Conservation (phyloP, 2,797 vertebrate species). For the Pangasius mekongensis region DNA sequence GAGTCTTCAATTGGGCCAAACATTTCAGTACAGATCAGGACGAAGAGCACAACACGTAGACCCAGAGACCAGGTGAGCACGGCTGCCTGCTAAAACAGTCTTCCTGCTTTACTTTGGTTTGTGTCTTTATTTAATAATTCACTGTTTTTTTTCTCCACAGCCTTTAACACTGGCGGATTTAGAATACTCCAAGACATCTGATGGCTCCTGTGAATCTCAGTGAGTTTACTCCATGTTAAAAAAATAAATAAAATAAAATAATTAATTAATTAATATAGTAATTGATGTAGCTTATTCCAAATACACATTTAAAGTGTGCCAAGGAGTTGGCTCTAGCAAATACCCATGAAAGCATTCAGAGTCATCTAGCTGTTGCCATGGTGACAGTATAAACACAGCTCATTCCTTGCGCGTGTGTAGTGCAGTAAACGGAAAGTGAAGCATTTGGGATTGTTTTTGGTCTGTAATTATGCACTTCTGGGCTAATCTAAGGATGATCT, state of each 20-base stretch:
- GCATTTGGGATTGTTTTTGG: not conserved
- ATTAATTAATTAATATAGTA: not conserved
- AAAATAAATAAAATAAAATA: too few relatives aligned
- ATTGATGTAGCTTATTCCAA: not conserved
- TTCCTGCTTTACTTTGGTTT: not conserved
- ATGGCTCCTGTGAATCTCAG: slow-evolving; percentile 56
- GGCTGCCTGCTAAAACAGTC: not conserved
- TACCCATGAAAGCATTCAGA: not conserved
- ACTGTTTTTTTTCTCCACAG: slow-evolving; percentile 56
- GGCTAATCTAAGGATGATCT: not conserved
- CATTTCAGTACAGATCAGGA: slow-evolving; percentile 60
- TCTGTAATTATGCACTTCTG: not conserved
- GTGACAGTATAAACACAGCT: slow-evolving; percentile 42
- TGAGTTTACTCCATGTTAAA: slow-evolving; percentile 60
- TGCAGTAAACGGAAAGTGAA: not conserved
- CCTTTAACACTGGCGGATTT: slow-evolving; percentile 72
- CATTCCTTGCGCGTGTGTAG: not conserved
- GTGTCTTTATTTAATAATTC: not conserved
- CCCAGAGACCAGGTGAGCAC: slow-evolving; percentile 52
- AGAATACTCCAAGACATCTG: slow-evolving; percentile 51
- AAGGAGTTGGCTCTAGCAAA: not conserved
- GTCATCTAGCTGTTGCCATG: slow-evolving; percentile 27
- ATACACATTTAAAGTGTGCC: too few relatives aligned
- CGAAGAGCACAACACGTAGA: slow-evolving; percentile 38
- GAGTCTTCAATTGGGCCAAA: slow-evolving; percentile 52